Conservation (phyloP, 1,140 invertebrate genomes). For the Atta texana region DNA sequence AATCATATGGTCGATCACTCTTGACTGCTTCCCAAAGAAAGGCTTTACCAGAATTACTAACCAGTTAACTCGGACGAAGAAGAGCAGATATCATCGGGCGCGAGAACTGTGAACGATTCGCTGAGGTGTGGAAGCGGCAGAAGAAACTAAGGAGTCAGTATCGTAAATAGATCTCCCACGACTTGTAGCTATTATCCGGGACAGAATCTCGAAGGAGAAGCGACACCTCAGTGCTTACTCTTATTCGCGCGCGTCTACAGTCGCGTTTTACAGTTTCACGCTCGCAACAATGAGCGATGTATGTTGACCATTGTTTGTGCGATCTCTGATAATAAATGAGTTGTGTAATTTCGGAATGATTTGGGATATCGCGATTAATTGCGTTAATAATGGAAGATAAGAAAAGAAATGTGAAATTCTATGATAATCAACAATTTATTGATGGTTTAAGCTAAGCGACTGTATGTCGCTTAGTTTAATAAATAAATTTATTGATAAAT, state of each 20-base stretch:
- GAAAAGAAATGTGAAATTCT: conserved; percentile 19
- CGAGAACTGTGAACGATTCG: background rate
- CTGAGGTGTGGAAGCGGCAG: conserved; percentile 21
- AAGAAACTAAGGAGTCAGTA: conserved; percentile 23
- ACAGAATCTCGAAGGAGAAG: conserved; percentile 33
- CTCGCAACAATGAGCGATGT: conserved; percentile 19
- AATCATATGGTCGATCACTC: background rate
- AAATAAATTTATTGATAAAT: background rate
- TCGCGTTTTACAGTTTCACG: conserved; percentile 31
- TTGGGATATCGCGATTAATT: conserved; percentile 8
- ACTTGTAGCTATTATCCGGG: conserved; percentile 23
- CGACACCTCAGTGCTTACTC: conserved; percentile 28
- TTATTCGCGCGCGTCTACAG: conserved; percentile 7
- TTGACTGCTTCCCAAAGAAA: conserved; percentile 9
- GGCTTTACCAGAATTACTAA: conserved; percentile 18
- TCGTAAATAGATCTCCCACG: conserved; percentile 52
- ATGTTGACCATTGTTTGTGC: background rate
- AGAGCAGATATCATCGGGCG: conserved; percentile 39
- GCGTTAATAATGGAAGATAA: background rate
- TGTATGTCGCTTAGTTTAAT: background rate
- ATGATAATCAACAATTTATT: background rate
- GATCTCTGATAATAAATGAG: conserved; percentile 35
- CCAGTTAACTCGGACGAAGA: background rate
- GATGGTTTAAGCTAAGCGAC: background rate
- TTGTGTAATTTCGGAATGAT: background rate